Evolutionary conservation across 2,113 vertebrate genomes (phyloP).

Genomic region (Hippocampus comes): DNA sequence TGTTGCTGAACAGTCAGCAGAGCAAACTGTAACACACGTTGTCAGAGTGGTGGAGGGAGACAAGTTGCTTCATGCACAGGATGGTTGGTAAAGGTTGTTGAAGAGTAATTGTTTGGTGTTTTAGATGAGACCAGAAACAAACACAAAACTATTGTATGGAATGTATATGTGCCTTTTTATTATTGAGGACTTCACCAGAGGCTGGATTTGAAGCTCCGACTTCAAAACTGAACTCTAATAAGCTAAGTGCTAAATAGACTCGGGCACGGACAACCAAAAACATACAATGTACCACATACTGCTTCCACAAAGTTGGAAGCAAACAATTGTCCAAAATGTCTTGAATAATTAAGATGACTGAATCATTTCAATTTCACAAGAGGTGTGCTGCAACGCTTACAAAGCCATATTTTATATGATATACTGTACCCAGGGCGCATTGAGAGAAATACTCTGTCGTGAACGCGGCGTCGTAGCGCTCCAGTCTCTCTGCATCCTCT

Average conservation of each 20-base stretch:
- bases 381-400: background rate
- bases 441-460: too few species aligned
- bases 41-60: background rate
- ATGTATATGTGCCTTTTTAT: background rate
- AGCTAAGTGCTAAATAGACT: too few species aligned
- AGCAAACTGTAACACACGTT: background rate
- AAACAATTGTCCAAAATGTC: too few species aligned
- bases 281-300: too few species aligned
- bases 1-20: background rate
- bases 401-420: too few species aligned
- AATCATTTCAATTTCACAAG: background rate
- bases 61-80: background rate
- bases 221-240: background rate
- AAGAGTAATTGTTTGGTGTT: background rate
- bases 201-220: background rate
- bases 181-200: background rate
- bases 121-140: background rate
- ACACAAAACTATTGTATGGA: background rate
- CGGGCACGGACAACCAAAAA: too few species aligned
- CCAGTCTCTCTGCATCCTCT: background rate
- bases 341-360: background rate
- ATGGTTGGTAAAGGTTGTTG: background rate
- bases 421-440: too few species aligned
- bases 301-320: too few species aligned
- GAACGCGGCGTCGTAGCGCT: background rate